These are phyloP conservation scores for Sceloporus tristichus DNA, from an alignment of 2,113 vertebrate genomes.

Conservation along the genomic window DNA sequence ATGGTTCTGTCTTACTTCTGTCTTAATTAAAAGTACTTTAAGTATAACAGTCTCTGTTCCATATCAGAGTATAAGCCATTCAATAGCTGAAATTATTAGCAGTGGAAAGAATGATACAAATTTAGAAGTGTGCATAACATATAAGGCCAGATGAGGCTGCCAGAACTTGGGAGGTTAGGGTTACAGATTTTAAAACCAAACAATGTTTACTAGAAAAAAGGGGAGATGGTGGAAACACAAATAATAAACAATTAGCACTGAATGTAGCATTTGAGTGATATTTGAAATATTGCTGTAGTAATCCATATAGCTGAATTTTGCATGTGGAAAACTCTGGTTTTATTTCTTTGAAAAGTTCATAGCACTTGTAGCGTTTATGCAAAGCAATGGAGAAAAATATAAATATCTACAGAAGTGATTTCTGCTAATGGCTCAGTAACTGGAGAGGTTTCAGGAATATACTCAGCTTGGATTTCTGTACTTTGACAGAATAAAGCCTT, in stretches of 20 bases:
- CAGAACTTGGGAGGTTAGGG: background rate
- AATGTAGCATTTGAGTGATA: conserved; percentile 1
- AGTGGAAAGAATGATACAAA: background rate
- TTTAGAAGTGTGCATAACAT: background rate
- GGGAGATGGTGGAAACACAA: background rate
- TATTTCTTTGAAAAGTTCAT: background rate
- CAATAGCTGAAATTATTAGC: background rate
- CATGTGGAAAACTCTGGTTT: background rate
- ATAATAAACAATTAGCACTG: background rate
- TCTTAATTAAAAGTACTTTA: background rate
- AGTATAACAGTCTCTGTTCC: background rate
- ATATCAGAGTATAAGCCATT: background rate
- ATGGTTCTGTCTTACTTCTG: conserved; percentile 8
- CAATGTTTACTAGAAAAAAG: background rate
- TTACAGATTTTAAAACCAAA: background rate
- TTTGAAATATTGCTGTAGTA: background rate
- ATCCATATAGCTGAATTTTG: conserved; percentile 1
- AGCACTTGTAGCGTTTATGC: background rate
- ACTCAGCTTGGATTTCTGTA: background rate
- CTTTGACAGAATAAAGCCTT: background rate
- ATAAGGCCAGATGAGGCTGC: background rate
- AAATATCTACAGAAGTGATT: background rate
- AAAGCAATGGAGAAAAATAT: background rate
- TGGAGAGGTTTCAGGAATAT: background rate
- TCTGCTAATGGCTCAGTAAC: conserved; percentile 3